Conservation (phyloP, 2,113 vertebrate genomes). For the Psilopsiagon aymara region DNA sequence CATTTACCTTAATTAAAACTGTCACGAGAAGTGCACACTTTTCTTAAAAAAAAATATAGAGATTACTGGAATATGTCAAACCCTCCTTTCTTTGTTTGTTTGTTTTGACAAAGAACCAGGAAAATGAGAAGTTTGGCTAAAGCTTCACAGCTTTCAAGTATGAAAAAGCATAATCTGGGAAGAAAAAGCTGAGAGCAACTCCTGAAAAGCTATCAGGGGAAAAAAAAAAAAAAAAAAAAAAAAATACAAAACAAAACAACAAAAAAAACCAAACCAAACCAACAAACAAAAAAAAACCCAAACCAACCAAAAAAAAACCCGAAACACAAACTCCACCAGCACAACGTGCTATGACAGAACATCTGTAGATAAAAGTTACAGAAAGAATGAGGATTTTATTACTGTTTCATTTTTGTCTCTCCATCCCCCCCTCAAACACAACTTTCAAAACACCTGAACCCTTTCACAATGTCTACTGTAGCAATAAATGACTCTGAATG, state of each 20-base stretch:
- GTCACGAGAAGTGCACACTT: neutral
- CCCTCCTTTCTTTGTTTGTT: neutral
- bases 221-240: too few relatives aligned
- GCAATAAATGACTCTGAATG: neutral
- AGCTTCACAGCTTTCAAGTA: neutral
- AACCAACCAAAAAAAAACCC: too few relatives aligned
- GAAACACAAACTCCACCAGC: neutral
- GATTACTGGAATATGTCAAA: neutral
- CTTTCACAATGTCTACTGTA: neutral
- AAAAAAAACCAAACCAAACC: too few relatives aligned
- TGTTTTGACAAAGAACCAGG: neutral
- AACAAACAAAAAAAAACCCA: too few relatives aligned
- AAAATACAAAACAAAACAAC: too few relatives aligned
- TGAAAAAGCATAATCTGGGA: neutral
- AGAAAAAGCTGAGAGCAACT: neutral
- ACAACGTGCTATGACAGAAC: neutral
- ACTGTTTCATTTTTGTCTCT: neutral
- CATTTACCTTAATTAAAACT: neutral
- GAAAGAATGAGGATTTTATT: neutral
- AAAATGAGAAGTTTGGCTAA: neutral
- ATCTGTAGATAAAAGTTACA: neutral
- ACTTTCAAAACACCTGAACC: neutral
- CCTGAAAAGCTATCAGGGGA: neutral
- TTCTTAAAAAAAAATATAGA: neutral
- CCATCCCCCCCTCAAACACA: neutral